Evolutionary conservation across 2,888 invertebrate genomes (phyloP).

Genomic region (Diarsia dahlii): DNA sequence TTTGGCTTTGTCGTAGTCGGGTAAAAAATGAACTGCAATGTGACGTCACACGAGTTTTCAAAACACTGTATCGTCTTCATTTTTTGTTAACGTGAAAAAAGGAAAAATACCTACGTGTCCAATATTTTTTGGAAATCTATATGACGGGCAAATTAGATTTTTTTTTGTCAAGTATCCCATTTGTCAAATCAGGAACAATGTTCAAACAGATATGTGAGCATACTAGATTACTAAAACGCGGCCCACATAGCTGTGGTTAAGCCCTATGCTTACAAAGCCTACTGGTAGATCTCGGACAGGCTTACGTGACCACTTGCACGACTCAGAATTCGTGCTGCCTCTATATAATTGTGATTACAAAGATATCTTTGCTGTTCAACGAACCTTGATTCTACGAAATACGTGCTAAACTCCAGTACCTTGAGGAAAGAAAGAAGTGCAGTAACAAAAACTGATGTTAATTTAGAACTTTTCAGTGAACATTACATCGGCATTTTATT

Average conservation of each 20-base stretch:
- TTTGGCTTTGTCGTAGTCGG: no score
- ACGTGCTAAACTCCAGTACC: conserved; percentile 29
- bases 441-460: not conserved
- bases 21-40: no score
- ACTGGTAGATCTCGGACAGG: conserved; percentile 42
- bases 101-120: no score
- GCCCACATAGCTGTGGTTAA: conserved; percentile 51
- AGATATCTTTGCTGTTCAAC: conserved; percentile 43
- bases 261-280: conserved; percentile 29
- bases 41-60: no score
- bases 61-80: no score
- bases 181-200: conserved; percentile 4
- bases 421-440: conserved; percentile 11
- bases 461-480: not conserved
- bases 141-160: no score
- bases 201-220: not conserved
- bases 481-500: not conserved
- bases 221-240: conserved; percentile 1
- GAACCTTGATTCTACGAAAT: conserved; percentile 56
- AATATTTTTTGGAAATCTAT: no score
- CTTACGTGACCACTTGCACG: conserved; percentile 68
- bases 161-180: no score
- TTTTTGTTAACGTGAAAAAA: no score
- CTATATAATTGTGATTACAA: conserved; percentile 43
- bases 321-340: conserved; percentile 50